Base-by-base conservation (phyloP, 2,888 invertebrate species). In the Stenodema calcarata region DNA sequence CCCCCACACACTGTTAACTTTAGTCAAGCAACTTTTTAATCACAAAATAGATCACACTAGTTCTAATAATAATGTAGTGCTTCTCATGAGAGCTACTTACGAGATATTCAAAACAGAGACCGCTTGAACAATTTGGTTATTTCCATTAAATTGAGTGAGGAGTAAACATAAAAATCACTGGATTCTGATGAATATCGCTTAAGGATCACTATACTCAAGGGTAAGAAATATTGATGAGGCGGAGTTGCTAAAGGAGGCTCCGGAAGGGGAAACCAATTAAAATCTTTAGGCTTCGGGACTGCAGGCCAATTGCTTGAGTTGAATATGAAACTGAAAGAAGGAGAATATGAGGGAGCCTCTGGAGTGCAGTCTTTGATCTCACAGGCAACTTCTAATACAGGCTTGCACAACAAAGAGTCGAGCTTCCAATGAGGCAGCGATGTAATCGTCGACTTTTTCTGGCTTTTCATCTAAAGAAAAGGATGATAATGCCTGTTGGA, bases 351-450 rank as follows among this genome's bases (percentile, higher is more conserved):
- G 44, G 78, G 41, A 16, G 78, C n/a, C 7, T 6, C 6, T 4
- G 14, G 41, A 73, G 44, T 62, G 23, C 44, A 44, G 41, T 62
- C 82, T 82, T 82, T 82, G 82, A 82, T 54, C 62, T 82, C 82
- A 82, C 69, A 82, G 82, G 82, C 54, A 69, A 82, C 82, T 82
- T 82, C 69, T 82, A 82, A 82, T 82, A 82, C 82, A 82, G 82
- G 62, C 82, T 35, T 69, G 35, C 41, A 69, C 62, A 82, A 82
- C 62, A 44, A 78, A 78, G 41, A 42, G 78, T 78, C 44, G 41
- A 73, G 73, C 73, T 44, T 44, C 44, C 44, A 44, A 78, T 78
- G 78, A 78, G 78, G 44, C 78, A 27, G 23, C 35, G 78, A 78
- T 44, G 78, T 44, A 78, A 78, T 78, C 78, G 78, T 44, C 78